Conservation (phyloP, 2,113 vertebrate species). For the Neomonachus schauinslandi region DNA sequence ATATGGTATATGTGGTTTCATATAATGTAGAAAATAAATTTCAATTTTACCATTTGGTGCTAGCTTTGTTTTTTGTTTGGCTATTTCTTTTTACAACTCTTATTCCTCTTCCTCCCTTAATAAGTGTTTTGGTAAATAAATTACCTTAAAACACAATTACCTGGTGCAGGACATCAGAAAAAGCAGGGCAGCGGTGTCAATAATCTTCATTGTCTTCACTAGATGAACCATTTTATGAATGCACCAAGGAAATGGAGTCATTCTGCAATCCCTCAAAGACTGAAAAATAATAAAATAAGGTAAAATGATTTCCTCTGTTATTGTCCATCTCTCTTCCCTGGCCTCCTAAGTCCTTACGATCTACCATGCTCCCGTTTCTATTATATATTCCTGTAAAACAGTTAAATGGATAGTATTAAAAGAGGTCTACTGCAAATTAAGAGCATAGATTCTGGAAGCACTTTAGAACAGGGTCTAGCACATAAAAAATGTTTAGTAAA, state of each 20-base stretch:
- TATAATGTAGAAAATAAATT: conserved; percentile 44
- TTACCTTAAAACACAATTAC: conserved; percentile 71
- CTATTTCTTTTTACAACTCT: conserved; percentile 39
- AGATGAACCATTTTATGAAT: conserved; percentile 56
- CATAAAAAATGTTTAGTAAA: conserved; percentile 45
- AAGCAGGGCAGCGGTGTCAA: conserved; percentile 49
- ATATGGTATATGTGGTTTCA: conserved; percentile 31
- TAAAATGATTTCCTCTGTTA: conserved; percentile 53
- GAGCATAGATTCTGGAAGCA: neutral
- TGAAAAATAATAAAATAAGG: conserved; percentile 69
- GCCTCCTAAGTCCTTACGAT: neutral
- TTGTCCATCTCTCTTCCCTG: neutral
- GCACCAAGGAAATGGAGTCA: conserved; percentile 67
- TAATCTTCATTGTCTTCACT: conserved; percentile 59
- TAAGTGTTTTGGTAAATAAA: conserved; percentile 38
- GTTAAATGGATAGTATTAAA: neutral
- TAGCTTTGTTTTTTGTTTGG: neutral
- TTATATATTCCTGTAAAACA: neutral
- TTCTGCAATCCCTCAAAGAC: conserved; percentile 62
- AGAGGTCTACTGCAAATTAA: neutral
- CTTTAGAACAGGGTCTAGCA: conserved; percentile 6
- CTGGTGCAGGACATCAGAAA: conserved; percentile 53
- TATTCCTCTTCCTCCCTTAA: neutral
- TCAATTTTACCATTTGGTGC: conserved; percentile 36
- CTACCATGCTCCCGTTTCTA: neutral